These are phyloP conservation scores for Myocastor coypus DNA, from an alignment of 2,113 vertebrate genomes.

Conservation along the genomic window DNA sequence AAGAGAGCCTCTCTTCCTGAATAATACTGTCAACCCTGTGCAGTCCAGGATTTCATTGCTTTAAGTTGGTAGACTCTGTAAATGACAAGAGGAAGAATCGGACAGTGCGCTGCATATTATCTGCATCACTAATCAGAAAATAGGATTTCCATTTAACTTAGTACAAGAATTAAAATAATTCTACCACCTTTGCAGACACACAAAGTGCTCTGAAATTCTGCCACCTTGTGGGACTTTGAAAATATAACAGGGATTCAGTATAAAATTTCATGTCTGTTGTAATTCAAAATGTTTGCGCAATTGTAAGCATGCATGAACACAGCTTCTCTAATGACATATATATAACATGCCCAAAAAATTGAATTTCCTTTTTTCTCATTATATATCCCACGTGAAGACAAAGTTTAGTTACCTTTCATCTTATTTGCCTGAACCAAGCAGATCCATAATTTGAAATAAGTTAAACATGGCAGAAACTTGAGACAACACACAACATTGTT, in stretches of 20 bases:
- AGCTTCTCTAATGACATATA: neutral
- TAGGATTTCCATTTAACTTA: slow-evolving; percentile 70
- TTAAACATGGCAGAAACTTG: neutral
- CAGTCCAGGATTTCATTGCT: slow-evolving; percentile 29
- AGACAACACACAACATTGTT: neutral
- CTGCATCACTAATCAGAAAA: slow-evolving; percentile 70
- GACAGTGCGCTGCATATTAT: slow-evolving; percentile 47
- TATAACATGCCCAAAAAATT: neutral
- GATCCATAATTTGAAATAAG: slow-evolving; percentile 39
- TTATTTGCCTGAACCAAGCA: slow-evolving; percentile 26
- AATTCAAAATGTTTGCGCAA: slow-evolving; percentile 20
- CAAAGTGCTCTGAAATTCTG: slow-evolving; percentile 75
- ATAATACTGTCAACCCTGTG: neutral
- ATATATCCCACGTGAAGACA: slow-evolving; percentile 16
- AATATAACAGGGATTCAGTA: slow-evolving; percentile 35
- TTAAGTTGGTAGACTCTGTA: slow-evolving; percentile 51
- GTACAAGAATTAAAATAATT: slow-evolving; percentile 62
- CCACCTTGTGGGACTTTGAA: slow-evolving; percentile 72
- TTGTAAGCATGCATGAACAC: neutral
- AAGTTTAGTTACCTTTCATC: neutral
- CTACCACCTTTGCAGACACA: neutral
- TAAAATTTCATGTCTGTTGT: slow-evolving; percentile 8
- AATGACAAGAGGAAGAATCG: slow-evolving; percentile 44
- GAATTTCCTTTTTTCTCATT: slow-evolving; percentile 24
- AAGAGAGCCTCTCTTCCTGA: slow-evolving; percentile 28